phyloP scores from a whole-genome alignment of 2,888 invertebrate species.

The Agonopterix alstromeriana region DNA sequence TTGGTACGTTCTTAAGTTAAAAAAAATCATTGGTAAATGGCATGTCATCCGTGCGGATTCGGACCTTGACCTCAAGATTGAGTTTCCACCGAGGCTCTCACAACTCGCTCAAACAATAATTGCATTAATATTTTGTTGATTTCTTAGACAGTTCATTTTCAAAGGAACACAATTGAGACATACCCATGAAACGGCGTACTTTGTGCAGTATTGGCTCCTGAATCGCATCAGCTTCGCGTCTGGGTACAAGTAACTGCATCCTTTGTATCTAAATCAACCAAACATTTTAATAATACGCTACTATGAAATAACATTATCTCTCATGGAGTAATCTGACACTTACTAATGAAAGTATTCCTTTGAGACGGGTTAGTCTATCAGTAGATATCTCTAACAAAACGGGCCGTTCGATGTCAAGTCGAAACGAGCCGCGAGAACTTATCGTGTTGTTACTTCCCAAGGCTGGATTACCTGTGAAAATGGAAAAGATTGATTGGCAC shows the following conservation, averaged over 20 bases:
- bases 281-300: background rate
- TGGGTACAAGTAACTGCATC: background rate
- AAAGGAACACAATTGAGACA: conserved; percentile 7
- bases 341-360: conserved; percentile 27
- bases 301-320: background rate
- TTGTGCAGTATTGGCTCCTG: conserved; percentile 16
- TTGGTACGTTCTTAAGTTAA: too few species aligned
- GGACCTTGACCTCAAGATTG: too few species aligned
- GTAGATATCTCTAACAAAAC: conserved; percentile 37
- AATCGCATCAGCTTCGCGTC: too few species aligned
- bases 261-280: background rate
- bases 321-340: conserved; percentile 1
- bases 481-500: too few species aligned
- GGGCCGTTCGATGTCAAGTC: conserved; percentile 51
- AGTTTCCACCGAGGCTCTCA: too few species aligned
- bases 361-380: conserved; percentile 35
- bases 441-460: background rate
- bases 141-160: too few species aligned
- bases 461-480: too few species aligned
- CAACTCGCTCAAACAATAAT: too few species aligned
- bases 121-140: too few species aligned
- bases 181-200: conserved; percentile 28
- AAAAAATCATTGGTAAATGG: too few species aligned
- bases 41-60: too few species aligned
- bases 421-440: conserved; percentile 9